phyloP scores from a whole-genome alignment of 2,888 invertebrate species.

The Fragum fragum region DNA sequence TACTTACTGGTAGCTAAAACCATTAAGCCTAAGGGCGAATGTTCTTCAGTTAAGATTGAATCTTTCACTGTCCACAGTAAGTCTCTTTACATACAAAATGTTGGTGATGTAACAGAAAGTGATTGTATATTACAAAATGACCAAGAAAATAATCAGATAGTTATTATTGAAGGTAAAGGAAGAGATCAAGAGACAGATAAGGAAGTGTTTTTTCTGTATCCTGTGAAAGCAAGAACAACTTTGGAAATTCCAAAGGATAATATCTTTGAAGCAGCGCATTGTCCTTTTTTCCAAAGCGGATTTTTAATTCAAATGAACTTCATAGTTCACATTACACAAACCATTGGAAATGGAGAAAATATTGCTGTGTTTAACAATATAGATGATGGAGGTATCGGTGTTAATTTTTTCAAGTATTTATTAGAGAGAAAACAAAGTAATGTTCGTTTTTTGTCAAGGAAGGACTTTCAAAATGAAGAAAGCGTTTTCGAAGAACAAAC shows the following conservation, averaged over 20 bases:
- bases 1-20: not conserved
- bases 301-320: not conserved
- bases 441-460: not conserved
- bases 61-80: not conserved
- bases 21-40: no score
- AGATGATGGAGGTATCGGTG: not conserved
- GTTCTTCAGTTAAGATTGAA: not conserved
- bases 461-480: not conserved
- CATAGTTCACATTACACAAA: not conserved
- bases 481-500: not conserved
- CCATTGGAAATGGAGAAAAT: not conserved
- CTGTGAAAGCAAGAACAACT: not conserved
- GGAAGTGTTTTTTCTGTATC: not conserved
- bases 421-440: not conserved
- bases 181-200: not conserved
- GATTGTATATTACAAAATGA: not conserved
- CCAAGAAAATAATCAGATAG: not conserved
- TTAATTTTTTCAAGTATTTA: not conserved
- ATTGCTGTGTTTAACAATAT: not conserved
- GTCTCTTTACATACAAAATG: not conserved
- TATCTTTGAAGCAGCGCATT: not conserved
- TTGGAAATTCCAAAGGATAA: not conserved
- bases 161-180: conserved; percentile 8
- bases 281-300: not conserved
- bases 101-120: not conserved